Base-by-base conservation (phyloP, 1,140 invertebrate genomes). In the Sitobion miscanthi region DNA sequence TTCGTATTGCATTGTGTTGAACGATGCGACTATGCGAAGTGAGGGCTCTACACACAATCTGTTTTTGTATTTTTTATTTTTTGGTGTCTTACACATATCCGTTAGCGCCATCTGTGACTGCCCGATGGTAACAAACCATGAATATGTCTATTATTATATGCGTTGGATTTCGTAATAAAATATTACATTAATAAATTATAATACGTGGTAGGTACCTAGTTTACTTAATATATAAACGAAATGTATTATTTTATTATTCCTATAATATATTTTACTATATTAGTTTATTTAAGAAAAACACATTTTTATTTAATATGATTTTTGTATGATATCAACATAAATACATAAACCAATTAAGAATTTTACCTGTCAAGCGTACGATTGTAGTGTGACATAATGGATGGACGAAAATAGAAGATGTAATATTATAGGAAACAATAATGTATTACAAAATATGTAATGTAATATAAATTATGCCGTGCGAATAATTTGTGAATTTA, bases 31-130 rank as follows among this genome's bases (percentile, higher is more conserved):
- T 42, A 42, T 42, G 54, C 4, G 52, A 57, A 57, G 25, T 20
- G 25, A 30, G 9, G 8, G 25, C 9, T 5, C 14, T 17, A 6
- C 30, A n/a, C 11, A 77, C 62, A 5, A 77, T n/a, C 62, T n/a
- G 62, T 17, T 77, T n/a, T 4, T 5, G 11, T 30, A n/a, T n/a
- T 69, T 69, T 69, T 69, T 69, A 69, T n/a, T n/a, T 17, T 77
- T 77, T 77, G 0, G 30, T n/a, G 3, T 6, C 30, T 45, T 47
- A 30, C 45, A 30, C 45, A 30, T 52, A 89, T 89, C 23, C 21
- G 2, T 89, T 20, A 54, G n/a, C 87, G 87, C 87, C n/a, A 89
- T 89, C 87, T 89, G 38, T 89, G 85, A 49, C 45, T 87, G 25
- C 42, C 6, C 4, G 14, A 14, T 1, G 25, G 45, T 49, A 87